These are phyloP conservation scores for Pyrocephalus nanus DNA, from an alignment of 2,797 vertebrate genomes.

Conservation along the genomic window DNA sequence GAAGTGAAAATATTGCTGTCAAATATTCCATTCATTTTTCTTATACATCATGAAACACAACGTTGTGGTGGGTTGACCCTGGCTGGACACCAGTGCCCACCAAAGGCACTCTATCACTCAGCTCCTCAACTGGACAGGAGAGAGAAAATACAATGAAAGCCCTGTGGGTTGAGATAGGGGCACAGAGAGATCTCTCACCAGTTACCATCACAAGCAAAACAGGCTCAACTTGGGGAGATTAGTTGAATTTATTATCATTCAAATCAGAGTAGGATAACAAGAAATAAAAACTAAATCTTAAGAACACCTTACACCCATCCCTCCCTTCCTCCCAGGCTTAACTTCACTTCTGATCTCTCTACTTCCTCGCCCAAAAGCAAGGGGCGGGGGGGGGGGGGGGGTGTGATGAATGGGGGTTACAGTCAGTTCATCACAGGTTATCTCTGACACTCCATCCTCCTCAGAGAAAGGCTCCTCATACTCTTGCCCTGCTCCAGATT, in stretches of 20 bases:
- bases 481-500: not conserved
- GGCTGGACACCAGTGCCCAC: not conserved
- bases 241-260: not conserved
- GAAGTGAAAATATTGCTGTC: not conserved
- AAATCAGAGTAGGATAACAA: not conserved
- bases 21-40: not conserved
- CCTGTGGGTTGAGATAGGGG: not conserved
- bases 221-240: not conserved
- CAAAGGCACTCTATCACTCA: not conserved
- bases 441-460: not conserved
- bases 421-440: not conserved
- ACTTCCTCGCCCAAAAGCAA: not conserved
- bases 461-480: not conserved
- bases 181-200: not conserved
- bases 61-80: not conserved
- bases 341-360: not conserved
- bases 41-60: not conserved
- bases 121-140: not conserved
- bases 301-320: not conserved
- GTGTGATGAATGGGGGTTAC: rapidly evolving
- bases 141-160: not conserved
- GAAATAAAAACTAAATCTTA: not conserved
- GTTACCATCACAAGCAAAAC: not conserved
- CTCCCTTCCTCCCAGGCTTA: not conserved
- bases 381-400: too few relatives aligned